Evolutionary conservation across 2,113 vertebrate species (phyloP).

Genomic region (Lathamus discolor): DNA sequence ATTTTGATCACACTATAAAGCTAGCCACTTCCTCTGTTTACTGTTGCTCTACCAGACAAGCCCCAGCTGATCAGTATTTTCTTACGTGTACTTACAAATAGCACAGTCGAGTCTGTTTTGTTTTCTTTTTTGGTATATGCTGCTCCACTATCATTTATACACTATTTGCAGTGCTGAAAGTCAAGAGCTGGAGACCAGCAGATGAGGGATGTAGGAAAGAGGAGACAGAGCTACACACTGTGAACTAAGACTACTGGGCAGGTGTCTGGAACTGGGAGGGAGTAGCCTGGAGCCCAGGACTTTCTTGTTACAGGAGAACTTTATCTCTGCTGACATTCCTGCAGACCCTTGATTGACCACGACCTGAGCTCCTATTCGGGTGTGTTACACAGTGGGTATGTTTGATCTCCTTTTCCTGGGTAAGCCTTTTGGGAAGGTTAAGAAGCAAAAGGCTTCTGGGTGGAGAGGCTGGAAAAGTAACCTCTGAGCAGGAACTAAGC

Average conservation of each 20-base stretch:
- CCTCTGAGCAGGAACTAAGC: background rate
- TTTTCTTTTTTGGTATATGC: background rate
- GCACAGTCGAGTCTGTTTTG: background rate
- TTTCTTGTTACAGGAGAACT: background rate
- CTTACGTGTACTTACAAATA: background rate
- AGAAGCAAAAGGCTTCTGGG: background rate
- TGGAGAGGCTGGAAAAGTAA: background rate
- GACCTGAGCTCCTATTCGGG: background rate
- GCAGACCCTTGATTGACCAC: background rate
- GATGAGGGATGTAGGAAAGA: background rate
- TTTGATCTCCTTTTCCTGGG: background rate
- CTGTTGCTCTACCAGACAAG: background rate
- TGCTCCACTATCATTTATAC: background rate
- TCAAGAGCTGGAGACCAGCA: background rate
- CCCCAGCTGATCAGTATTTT: background rate
- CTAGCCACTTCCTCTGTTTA: background rate
- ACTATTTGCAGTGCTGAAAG: background rate
- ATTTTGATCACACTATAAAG: slow-evolving; percentile 23
- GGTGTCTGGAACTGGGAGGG: background rate
- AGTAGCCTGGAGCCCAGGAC: background rate
- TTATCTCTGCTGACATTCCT: background rate
- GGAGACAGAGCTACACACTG: background rate
- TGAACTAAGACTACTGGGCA: background rate
- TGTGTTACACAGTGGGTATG: background rate
- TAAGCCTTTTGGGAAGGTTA: background rate